phyloP scores from a whole-genome alignment of 92 coral and sea anemone genomes.

The Epizoanthus fatuus region DNA sequence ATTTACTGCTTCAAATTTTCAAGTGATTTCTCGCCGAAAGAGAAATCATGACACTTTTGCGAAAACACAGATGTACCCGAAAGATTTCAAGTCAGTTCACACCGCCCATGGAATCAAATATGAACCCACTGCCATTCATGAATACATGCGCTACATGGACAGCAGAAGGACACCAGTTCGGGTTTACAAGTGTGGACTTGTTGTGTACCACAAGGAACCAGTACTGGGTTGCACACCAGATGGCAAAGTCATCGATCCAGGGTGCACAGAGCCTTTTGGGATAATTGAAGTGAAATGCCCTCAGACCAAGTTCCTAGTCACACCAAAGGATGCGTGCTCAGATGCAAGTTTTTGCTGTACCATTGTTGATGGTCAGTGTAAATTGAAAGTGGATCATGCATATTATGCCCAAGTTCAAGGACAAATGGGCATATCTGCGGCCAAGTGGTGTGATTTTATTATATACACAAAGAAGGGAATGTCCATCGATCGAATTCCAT shows the following conservation, averaged over 20 bases:
- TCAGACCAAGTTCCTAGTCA: conserved; percentile 32
- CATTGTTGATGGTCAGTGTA: conserved; percentile 13
- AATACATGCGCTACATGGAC: conserved; percentile 19
- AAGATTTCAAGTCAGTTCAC: background rate
- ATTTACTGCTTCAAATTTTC: too few relatives aligned
- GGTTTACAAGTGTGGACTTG: conserved; percentile 27
- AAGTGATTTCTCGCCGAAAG: background rate
- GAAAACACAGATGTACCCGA: conserved; percentile 1
- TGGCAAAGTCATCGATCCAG: conserved; percentile 51
- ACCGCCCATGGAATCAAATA: conserved; percentile 8
- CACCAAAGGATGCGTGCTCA: conserved; percentile 45
- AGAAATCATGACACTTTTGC: conserved; percentile 8
- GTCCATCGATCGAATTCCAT: conserved; percentile 26
- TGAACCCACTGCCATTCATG: background rate
- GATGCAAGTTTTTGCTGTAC: conserved; percentile 11
- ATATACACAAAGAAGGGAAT: conserved; percentile 25
- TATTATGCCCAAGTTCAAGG: conserved; percentile 63
- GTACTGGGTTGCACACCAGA: conserved; percentile 43
- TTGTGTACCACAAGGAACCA: conserved; percentile 40
- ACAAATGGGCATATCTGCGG: conserved; percentile 47
- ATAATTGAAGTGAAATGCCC: conserved; percentile 57
- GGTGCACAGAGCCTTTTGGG: conserved; percentile 18
- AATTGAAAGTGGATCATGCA: conserved; percentile 18
- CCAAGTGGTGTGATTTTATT: conserved; percentile 63
- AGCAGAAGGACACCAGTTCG: conserved; percentile 29